Base-by-base conservation (phyloP, 2,797 vertebrate genomes). In the Kryptopterus vitreolus region DNA sequence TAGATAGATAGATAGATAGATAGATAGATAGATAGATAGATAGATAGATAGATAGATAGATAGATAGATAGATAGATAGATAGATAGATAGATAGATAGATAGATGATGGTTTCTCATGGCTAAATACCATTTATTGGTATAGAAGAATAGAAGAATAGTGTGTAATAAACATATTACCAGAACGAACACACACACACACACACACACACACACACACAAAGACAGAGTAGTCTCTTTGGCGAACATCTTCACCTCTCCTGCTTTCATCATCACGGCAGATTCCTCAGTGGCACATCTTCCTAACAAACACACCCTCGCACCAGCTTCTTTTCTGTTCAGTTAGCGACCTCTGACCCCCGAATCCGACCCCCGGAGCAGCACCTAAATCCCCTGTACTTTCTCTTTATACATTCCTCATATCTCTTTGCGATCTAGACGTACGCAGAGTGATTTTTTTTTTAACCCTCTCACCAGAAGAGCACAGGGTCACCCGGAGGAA, bases 221-320 rank as follows among this genome's bases (percentile, higher is more conserved):
- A 52, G 4, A 31, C 1, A 52, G 3, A 57, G 18, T n/a, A 55
- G 50, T 13, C 50, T 13, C 33, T 55, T 31, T 53, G 11, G 5
- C 1, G 13, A 24, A 77, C 66, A 48, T 58, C 48, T 76, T 76
- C 81, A 77, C 48, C 33, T n/a, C 68, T 77, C 33, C 20, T 52
- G 69, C 79, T 83, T 85, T 83, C 79, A 83, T 84, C 80, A 83
- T 58, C 78, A 84, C 35, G 24, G 22, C 55, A 79, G 86, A 85
- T 85, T 87, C 86, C 86, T 71, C 65, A 82, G 76, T 83, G 86
- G 72, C 84, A 85, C 66, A 48, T 84, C 82, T 70, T 89, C 88
- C 90, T 90, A 91, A 93, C 90, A 93, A 92, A 91, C 91, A 88
- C 89, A 87, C 87, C 88, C 85, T 88, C 89, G 90, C 88, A 86